These are phyloP conservation scores for Drosophila kohkoa DNA, from an alignment of 1,140 invertebrate genomes.

Conservation along the genomic window DNA sequence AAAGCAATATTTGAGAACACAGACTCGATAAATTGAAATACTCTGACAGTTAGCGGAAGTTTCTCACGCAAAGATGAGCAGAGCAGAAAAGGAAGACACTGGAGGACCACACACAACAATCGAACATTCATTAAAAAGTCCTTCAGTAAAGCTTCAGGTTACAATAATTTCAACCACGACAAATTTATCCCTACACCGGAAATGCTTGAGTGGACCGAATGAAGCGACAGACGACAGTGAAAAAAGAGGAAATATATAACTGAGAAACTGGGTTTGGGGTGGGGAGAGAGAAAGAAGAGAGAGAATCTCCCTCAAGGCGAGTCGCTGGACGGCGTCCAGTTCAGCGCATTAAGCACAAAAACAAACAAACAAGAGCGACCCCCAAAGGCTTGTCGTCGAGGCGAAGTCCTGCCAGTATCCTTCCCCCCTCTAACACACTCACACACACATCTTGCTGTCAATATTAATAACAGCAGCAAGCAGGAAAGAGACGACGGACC, in stretches of 20 bases:
- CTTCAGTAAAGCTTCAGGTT: conserved; percentile 72
- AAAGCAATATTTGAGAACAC: neutral
- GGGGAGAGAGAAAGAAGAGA: neutral
- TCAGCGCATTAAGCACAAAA: conserved; percentile 72
- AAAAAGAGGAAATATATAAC: neutral
- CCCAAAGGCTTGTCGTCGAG: conserved; percentile 47
- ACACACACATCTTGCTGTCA: conserved; percentile 40
- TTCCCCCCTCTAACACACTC: neutral
- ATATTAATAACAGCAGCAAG: conserved; percentile 69
- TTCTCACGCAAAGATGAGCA: neutral
- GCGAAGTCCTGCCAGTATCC: conserved; percentile 34
- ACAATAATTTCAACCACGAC: conserved; percentile 72
- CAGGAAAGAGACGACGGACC: neutral
- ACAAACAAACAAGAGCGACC: conserved; percentile 58
- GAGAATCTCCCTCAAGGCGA: conserved; percentile 21
- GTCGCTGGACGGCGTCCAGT: conserved; percentile 39
- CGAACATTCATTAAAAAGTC: conserved; percentile 79
- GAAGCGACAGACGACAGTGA: neutral
- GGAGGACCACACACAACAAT: conserved; percentile 47
- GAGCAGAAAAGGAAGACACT: neutral
- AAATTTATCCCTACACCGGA: conserved; percentile 67
- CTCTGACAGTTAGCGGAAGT: neutral
- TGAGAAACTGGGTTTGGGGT: neutral
- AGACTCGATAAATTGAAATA: neutral
- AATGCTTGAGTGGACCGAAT: conserved; percentile 42